Percentiles rank a stretch among this genome's conserved stretches.
Conservation (phyloP, 1,140 invertebrate species). For the Chlorops oryzae region DNA sequence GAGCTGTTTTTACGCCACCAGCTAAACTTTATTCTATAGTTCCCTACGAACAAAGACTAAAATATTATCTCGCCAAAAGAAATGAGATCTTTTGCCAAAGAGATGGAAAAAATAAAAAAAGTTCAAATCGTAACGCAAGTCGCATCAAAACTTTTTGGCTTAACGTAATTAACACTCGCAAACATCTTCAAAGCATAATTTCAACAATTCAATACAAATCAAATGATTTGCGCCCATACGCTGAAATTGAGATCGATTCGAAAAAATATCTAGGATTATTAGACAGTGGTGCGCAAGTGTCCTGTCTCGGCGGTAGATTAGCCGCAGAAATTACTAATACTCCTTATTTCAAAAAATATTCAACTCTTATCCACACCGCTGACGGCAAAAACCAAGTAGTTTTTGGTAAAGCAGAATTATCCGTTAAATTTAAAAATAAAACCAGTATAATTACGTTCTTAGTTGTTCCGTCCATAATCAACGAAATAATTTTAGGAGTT, state of each 20-base stretch:
- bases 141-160: too few relatives aligned
- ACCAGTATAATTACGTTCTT: conserved; percentile 1
- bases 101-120: neutral
- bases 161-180: too few relatives aligned
- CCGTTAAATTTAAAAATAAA: too few relatives aligned
- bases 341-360: neutral
- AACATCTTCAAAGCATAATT: too few relatives aligned
- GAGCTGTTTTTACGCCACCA: neutral
- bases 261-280: neutral
- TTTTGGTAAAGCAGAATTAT: neutral
- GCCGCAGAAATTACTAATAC: neutral
- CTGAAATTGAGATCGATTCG: neutral
- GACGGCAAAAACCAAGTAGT: neutral
- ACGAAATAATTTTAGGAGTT: conserved; percentile 2
- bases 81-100: neutral
- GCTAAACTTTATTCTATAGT: neutral
- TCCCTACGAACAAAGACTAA: conserved; percentile 6
- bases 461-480: too few relatives aligned
- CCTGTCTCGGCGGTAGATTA: neutral
- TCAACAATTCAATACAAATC: neutral
- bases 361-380: neutral
- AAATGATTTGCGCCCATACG: conserved; percentile 2
- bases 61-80: neutral
- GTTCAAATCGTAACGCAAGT: neutral
- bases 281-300: neutral